Conservation (phyloP, 2,113 vertebrate species). For the Oryzias celebensis region DNA sequence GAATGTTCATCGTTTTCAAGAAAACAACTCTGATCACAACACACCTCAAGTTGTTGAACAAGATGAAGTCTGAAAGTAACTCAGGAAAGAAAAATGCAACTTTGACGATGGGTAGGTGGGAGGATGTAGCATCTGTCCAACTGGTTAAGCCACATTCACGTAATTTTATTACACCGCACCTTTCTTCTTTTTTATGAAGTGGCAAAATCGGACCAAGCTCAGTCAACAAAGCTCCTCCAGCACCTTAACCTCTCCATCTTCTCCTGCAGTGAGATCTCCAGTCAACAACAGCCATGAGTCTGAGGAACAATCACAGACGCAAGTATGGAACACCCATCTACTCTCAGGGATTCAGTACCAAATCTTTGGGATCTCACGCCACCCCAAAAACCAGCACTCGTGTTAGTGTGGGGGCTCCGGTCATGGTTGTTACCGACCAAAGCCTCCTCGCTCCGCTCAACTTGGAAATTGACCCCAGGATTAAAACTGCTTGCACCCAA, state of each 20-base stretch:
- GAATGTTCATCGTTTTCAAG: background rate
- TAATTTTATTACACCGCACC: conserved; percentile 55
- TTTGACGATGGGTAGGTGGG: conserved; percentile 39
- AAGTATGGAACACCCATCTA: background rate
- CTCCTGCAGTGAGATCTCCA: conserved; percentile 3
- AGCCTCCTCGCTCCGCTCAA: conserved; percentile 74
- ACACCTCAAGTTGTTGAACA: background rate
- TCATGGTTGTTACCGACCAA: conserved; percentile 72
- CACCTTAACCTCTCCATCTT: background rate
- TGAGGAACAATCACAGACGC: conserved; percentile 26
- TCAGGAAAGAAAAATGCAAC: conserved; percentile 6
- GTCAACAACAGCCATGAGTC: conserved; percentile 46
- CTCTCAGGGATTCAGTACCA: conserved; percentile 43
- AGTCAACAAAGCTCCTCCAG: conserved; percentile 15
- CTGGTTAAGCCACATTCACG: conserved; percentile 64
- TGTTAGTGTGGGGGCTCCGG: conserved; percentile 18
- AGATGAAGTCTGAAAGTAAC: conserved; percentile 6
- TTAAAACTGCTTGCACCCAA: conserved; percentile 73
- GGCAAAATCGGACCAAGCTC: conserved; percentile 19
- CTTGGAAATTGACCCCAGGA: conserved; percentile 68
- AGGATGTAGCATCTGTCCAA: conserved; percentile 38
- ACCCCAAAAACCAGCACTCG: conserved; percentile 16
- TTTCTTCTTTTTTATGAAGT: conserved; percentile 52
- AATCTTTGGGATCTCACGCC: conserved; percentile 45
- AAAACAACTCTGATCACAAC: background rate